These are phyloP conservation scores for Clepsis dumicolana DNA, from an alignment of 2,888 invertebrate species.

Conservation along the genomic window DNA sequence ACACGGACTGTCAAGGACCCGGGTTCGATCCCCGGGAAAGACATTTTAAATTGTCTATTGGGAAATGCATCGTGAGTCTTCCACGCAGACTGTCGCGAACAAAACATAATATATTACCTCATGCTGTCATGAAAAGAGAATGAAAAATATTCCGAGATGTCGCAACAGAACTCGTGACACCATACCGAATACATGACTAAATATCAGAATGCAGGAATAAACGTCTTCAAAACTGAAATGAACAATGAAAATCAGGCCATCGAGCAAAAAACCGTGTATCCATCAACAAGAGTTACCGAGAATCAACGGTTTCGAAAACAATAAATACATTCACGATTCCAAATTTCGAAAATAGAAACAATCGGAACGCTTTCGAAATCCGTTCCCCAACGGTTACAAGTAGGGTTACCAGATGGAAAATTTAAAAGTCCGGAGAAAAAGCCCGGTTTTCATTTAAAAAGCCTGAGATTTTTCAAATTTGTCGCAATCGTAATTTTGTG, in stretches of 20 bases:
- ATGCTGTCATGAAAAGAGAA: neutral
- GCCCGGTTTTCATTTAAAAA: too few relatives aligned
- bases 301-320: conserved; percentile 18
- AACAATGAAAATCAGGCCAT: conserved; percentile 13
- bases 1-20: too few relatives aligned
- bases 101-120: neutral
- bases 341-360: conserved; percentile 36
- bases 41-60: too few relatives aligned
- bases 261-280: conserved; percentile 21
- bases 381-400: conserved; percentile 24
- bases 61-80: too few relatives aligned
- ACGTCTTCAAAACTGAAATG: conserved; percentile 9
- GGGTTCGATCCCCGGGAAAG: too few relatives aligned
- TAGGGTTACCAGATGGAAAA: too few relatives aligned
- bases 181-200: conserved; percentile 14
- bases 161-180: neutral
- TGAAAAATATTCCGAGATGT: neutral
- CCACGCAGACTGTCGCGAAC: neutral
- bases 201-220: conserved; percentile 32
- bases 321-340: conserved; percentile 2
- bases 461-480: too few relatives aligned
- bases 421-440: too few relatives aligned
- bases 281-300: conserved; percentile 10
- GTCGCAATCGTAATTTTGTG: too few relatives aligned
- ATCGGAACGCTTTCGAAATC: conserved; percentile 32